These are phyloP conservation scores for Lamellibrachia luymesi DNA, from an alignment of 1,140 invertebrate genomes.

Conservation along the genomic window DNA sequence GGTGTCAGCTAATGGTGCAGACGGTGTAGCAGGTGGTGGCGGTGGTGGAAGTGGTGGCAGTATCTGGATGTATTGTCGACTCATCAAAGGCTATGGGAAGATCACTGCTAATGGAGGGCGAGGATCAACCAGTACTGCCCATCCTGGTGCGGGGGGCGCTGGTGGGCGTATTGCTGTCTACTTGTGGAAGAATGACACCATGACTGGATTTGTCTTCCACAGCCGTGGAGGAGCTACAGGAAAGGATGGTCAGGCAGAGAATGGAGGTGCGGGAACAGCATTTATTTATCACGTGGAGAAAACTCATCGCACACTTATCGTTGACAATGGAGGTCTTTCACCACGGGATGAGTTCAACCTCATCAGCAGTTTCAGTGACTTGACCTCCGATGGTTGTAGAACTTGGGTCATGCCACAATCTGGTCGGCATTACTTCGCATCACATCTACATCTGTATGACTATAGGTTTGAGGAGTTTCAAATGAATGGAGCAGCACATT, in stretches of 20 bases:
- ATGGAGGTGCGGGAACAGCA: constrained; percentile 42
- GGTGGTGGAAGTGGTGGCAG: constrained; percentile 43
- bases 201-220: constrained; percentile 39
- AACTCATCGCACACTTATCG: constrained; percentile 40
- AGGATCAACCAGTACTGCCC: constrained; percentile 18
- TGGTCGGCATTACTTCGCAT: constrained; percentile 39
- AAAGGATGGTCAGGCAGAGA: constrained; percentile 29
- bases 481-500: constrained; percentile 42
- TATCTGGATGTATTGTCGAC: constrained; percentile 43
- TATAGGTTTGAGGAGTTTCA: constrained; percentile 46
- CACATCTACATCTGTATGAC: constrained; percentile 29
- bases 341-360: constrained; percentile 35
- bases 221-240: constrained; percentile 39
- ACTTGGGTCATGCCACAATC: constrained; percentile 44
- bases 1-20: constrained; percentile 39
- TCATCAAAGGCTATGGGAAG: constrained; percentile 41
- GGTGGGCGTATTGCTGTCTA: constrained; percentile 44
- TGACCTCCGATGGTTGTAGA: constrained; percentile 39
- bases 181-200: constrained; percentile 41
- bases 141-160: constrained; percentile 43
- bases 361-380: constrained; percentile 31
- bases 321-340: constrained; percentile 41
- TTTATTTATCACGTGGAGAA: constrained; percentile 44
- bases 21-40: constrained; percentile 30
- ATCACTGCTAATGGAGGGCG: constrained; percentile 42